These are phyloP conservation scores for Orbicella faveolata DNA, from an alignment of 64 coral and sea anemone species.

Conservation along the genomic window DNA sequence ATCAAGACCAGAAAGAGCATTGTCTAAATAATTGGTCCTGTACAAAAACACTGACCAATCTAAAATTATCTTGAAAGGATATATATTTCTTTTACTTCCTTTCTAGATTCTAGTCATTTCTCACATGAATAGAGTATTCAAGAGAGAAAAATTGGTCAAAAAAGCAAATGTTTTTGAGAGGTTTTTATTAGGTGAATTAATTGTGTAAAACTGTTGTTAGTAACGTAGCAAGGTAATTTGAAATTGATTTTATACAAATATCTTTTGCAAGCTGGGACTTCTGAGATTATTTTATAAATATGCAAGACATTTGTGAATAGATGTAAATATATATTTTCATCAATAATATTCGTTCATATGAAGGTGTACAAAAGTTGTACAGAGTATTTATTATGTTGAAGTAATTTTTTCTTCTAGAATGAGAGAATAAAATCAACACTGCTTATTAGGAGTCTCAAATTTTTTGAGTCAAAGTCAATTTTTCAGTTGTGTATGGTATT, in stretches of 20 bases:
- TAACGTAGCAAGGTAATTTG: no score
- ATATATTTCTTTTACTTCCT: no score
- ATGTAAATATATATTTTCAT: slow-evolving; percentile 25
- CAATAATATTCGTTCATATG: background rate
- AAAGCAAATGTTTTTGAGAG: background rate
- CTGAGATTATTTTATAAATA: background rate
- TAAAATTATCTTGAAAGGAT: no score
- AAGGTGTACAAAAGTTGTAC: slow-evolving; percentile 4
- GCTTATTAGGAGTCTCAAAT: no score
- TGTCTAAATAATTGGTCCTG: no score
- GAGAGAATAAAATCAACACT: background rate
- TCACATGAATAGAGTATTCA: background rate
- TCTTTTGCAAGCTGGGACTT: no score
- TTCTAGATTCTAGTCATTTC: no score
- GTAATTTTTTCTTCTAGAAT: background rate
- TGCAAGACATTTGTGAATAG: slow-evolving; percentile 5
- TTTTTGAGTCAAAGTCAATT: no score
- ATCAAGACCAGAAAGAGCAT: no score
- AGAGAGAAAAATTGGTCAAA: background rate
- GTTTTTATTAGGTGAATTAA: background rate
- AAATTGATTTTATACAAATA: no score
- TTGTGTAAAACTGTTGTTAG: background rate
- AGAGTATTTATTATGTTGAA: slow-evolving; percentile 25
- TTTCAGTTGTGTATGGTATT: no score
- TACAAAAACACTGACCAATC: no score